phyloP scores from a whole-genome alignment of 2,113 vertebrate species.

The Pterocles gutturalis region DNA sequence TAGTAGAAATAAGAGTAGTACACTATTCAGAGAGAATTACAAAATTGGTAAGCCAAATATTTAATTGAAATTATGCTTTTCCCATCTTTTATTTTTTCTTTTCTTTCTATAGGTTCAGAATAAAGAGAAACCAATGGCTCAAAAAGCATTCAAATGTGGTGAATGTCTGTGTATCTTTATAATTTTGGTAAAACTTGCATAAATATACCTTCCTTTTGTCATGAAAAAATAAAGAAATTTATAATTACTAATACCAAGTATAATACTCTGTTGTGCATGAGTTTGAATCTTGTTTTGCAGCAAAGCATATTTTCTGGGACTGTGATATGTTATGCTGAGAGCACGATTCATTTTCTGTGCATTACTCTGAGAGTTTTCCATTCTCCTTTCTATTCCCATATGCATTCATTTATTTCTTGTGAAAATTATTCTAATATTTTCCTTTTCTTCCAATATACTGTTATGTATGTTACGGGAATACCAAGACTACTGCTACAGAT shows the following conservation, averaged over 20 bases:
- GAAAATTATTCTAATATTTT: neutral
- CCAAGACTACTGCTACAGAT: neutral
- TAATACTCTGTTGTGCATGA: neutral
- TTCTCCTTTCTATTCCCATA: neutral
- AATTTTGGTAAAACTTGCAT: neutral
- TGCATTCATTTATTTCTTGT: neutral
- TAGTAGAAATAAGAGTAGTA: neutral
- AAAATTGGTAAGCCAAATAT: neutral
- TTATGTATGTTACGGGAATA: neutral
- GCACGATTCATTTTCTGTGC: neutral
- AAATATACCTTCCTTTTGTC: neutral
- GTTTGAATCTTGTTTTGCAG: neutral
- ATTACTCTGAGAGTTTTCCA: neutral
- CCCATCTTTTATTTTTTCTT: neutral
- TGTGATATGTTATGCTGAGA: neutral
- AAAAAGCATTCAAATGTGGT: neutral
- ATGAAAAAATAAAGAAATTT: neutral
- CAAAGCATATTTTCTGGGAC: neutral
- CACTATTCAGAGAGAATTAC: neutral
- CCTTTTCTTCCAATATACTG: neutral
- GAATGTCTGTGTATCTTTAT: neutral
- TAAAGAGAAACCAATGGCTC: neutral
- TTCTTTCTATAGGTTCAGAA: neutral
- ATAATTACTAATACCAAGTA: neutral
- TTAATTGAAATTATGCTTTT: neutral